Percentiles rank a stretch among this genome's conserved stretches.
These are phyloP conservation scores for Noctua fimbriata DNA, from an alignment of 2,888 invertebrate genomes.

Conservation along the genomic window DNA sequence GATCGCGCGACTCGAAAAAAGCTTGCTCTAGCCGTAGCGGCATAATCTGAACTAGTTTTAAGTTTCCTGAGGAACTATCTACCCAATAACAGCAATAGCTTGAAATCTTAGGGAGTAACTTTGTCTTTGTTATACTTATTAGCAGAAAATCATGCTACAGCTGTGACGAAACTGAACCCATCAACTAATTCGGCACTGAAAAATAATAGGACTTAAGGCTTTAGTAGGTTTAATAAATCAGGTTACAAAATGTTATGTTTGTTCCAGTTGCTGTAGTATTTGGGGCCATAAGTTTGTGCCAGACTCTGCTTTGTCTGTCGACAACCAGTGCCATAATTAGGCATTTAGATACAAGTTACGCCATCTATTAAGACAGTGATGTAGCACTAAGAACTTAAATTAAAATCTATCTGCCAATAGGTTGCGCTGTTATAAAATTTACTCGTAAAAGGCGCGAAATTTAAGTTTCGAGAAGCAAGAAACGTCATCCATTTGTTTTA, in stretches of 20 bases:
- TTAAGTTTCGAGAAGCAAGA: neutral
- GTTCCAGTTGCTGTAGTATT: neutral
- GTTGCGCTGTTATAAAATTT: conserved; percentile 12
- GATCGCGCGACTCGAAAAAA: neutral
- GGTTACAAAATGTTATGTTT: neutral
- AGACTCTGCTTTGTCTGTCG: neutral
- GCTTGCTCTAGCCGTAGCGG: neutral
- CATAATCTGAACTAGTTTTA: neutral
- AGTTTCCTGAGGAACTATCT: conserved; percentile 4
- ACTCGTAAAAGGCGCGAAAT: neutral
- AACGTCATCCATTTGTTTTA: neutral
- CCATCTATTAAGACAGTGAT: conserved; percentile 11
- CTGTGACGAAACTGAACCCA: neutral
- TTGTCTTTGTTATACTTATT: neutral
- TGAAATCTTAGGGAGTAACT: conserved; percentile 1
- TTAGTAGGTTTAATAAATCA: neutral
- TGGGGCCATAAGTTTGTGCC: neutral
- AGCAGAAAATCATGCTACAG: neutral
- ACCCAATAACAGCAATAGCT: conserved; percentile 18
- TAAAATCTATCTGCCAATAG: neutral
- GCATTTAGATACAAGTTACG: neutral
- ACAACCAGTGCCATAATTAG: neutral
- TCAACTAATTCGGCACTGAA: neutral
- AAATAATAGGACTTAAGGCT: neutral
- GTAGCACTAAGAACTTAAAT: neutral